Base-by-base conservation (phyloP, 2,113 vertebrate genomes). In the Myodes glareolus region DNA sequence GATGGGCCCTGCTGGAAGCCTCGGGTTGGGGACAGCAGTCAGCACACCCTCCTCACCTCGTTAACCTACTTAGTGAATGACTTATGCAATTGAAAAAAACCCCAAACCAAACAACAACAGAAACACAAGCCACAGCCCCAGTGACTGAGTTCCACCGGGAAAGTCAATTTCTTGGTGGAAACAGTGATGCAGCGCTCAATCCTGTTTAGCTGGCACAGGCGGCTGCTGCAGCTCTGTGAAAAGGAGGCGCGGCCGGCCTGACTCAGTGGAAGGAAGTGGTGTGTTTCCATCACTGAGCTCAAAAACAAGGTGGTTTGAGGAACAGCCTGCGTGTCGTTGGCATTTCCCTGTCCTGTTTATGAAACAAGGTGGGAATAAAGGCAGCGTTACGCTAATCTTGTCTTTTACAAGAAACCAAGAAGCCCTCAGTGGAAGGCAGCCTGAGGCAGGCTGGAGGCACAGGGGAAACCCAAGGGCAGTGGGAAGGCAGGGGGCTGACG, bases 291-390 rank as follows among this genome's bases (percentile, higher is more conserved):
- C 98, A 73, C 93, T 95, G 25, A 92, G 97, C 97, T 98, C 61
- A 12, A 98, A 98, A 99, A 98, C 98, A 98, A 98, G 97, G 98
- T 94, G 97, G 98, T 97, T 98, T 98, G 97, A 98, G 98, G 98
- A 98, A 97, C 86, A 47, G 95, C 96, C 97, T 97, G 97, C 78
- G 98, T 98, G 98, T 98, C 98, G 94, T 91, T 96, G 98, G 98
- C 98, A 98, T 99, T 99, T 98, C 98, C 98, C 98, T 98, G 97
- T 75, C 97, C 93, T 98, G 98, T 98, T 99, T 98, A 95, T 98
- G 98, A 98, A 97, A 96, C 55, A 94, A 98, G 98, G 98, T 98
- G 97, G 98, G 98, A 98, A 98, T 98, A 70, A 67, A 94, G 92
- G 95, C 80, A 78, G 96, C 85, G 94, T 99, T 98, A 98, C 98